Evolutionary conservation across 2,888 invertebrate species (phyloP).

Genomic region (Gortyna flavago): DNA sequence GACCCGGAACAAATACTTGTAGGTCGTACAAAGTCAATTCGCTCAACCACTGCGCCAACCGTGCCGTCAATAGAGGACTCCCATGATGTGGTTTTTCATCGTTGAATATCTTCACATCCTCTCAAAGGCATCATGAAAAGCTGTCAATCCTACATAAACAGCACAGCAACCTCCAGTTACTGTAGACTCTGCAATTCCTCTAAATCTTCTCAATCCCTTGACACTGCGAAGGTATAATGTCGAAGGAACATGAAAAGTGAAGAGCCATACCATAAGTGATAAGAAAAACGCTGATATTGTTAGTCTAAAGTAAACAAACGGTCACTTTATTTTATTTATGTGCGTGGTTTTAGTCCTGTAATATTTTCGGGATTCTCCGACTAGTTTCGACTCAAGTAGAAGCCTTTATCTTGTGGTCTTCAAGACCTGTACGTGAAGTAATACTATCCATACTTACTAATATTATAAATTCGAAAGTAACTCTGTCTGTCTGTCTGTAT

Average conservation of each 20-base stretch:
- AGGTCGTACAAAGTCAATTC: too few relatives aligned
- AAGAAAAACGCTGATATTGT: neutral
- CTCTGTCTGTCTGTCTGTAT: too few relatives aligned
- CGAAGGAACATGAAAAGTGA: neutral
- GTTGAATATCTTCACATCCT: neutral
- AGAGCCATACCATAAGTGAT: slow-evolving; percentile 9
- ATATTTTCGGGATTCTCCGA: neutral
- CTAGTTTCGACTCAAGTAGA: slow-evolving; percentile 12
- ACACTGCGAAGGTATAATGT: slow-evolving; percentile 3
- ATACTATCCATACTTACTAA: too few relatives aligned
- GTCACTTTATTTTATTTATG: slow-evolving; percentile 34
- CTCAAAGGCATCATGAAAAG: neutral
- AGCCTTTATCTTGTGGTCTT: neutral
- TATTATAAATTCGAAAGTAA: too few relatives aligned
- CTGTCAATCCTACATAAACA: neutral
- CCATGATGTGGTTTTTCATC: neutral
- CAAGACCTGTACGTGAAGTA: neutral
- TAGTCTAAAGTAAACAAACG: slow-evolving; percentile 16
- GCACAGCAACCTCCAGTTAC: slow-evolving; percentile 4
- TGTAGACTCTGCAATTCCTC: neutral
- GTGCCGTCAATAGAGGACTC: too few relatives aligned
- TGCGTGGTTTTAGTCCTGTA: neutral
- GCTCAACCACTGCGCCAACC: too few relatives aligned
- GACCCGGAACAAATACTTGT: too few relatives aligned
- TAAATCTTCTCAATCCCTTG: neutral